These are phyloP conservation scores for Acromyrmex charruanus DNA, from an alignment of 1,140 invertebrate genomes.

Conservation along the genomic window DNA sequence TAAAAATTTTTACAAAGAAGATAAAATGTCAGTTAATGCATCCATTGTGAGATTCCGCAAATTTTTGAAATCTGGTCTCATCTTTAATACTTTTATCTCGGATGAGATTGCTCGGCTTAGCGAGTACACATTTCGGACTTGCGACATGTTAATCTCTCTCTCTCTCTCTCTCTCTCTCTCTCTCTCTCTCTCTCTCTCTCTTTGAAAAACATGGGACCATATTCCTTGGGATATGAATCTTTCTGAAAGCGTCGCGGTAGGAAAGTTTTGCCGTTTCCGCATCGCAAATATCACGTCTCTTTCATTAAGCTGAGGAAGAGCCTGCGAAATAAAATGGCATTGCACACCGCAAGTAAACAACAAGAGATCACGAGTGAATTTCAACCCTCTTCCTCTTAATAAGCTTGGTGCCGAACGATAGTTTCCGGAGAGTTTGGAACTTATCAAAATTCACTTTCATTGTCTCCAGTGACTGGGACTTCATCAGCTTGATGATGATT, in stretches of 20 bases:
- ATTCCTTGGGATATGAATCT: slow-evolving; percentile 56
- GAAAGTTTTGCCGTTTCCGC: slow-evolving; percentile 52
- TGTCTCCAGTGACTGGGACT: slow-evolving; percentile 54
- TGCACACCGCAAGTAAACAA: slow-evolving; percentile 40
- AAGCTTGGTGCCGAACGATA: slow-evolving; percentile 31
- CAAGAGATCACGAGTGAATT: slow-evolving; percentile 29
- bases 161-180: not conserved
- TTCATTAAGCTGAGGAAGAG: slow-evolving; percentile 58
- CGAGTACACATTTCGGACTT: slow-evolving; percentile 11
- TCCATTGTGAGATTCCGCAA: not conserved
- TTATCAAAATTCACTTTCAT: slow-evolving; percentile 62
- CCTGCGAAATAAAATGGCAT: slow-evolving; percentile 51
- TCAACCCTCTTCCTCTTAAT: slow-evolving; percentile 41
- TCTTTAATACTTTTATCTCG: slow-evolving; percentile 50
- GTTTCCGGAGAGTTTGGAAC: slow-evolving; percentile 27
- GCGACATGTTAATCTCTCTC: slow-evolving; percentile 43
- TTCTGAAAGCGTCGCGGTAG: slow-evolving; percentile 49
- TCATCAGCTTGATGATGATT: slow-evolving; percentile 48
- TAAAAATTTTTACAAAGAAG: not conserved
- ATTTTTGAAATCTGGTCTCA: slow-evolving; percentile 36
- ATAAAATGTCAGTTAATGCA: not conserved
- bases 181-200: not conserved
- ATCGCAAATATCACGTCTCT: slow-evolving; percentile 56
- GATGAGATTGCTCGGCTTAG: slow-evolving; percentile 45
- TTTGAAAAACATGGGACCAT: slow-evolving; percentile 24